These are phyloP conservation scores for Elaphurus davidianus DNA, from an alignment of 2,113 vertebrate species.

Conservation along the genomic window DNA sequence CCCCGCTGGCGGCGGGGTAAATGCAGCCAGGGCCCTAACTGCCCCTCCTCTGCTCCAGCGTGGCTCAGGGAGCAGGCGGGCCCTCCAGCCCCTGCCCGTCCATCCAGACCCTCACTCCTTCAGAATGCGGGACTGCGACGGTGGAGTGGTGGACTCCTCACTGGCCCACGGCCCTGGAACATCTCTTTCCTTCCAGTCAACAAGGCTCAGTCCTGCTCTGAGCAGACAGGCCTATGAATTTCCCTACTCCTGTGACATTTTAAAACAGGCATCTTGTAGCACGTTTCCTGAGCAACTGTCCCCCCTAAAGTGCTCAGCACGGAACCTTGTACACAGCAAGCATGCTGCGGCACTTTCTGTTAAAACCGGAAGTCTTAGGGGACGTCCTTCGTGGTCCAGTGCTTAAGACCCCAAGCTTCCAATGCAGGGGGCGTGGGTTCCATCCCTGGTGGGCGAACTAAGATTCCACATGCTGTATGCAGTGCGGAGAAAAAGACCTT, in stretches of 20 bases:
- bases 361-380: neutral
- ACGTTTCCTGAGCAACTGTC: neutral
- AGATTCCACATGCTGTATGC: neutral
- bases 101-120: neutral
- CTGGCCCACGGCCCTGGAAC: neutral
- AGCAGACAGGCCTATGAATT: neutral
- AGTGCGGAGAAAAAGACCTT: neutral
- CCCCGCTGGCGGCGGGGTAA: neutral
- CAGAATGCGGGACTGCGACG: neutral
- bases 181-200: neutral
- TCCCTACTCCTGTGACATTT: neutral
- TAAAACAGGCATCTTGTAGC: neutral
- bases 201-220: neutral
- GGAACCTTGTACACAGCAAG: neutral
- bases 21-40: neutral
- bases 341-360: neutral
- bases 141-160: too few relatives aligned
- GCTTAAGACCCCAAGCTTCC: neutral
- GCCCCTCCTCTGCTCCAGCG: neutral
- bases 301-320: neutral
- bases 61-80: neutral
- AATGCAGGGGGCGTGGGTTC: neutral
- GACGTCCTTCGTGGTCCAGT: neutral
- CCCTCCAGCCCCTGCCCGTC: neutral
- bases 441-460: neutral